A percentile compares a stretch with the other conserved stretches of the same genome.
phyloP scores from a whole-genome alignment of 64 coral and sea anemone genomes.

The Hydrozoanthus tunicans region DNA sequence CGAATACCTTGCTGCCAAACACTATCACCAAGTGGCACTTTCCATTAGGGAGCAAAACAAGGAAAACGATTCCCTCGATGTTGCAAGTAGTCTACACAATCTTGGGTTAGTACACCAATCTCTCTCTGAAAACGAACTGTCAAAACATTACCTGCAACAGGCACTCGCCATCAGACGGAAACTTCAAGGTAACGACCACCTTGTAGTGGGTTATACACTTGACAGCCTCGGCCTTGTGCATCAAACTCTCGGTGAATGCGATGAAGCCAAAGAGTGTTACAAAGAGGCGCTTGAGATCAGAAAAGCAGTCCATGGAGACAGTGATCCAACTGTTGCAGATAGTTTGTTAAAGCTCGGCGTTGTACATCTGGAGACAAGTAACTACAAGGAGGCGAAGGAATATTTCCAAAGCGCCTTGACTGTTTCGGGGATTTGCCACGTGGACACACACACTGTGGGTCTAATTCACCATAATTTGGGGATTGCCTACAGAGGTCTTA shows the following conservation, averaged over 20 bases:
- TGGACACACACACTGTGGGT: slow-evolving; percentile 3
- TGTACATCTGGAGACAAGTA: slow-evolving; percentile 29
- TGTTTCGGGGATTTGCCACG: neutral
- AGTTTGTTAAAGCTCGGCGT: slow-evolving; percentile 51
- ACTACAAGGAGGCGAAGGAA: slow-evolving; percentile 21
- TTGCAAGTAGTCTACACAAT: slow-evolving; percentile 51
- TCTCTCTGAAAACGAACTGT: slow-evolving; percentile 2
- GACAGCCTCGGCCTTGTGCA: slow-evolving; percentile 34
- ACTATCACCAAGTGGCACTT: slow-evolving; percentile 32
- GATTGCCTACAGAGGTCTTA: neutral
- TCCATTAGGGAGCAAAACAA: slow-evolving; percentile 15
- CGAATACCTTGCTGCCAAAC: slow-evolving; percentile 23
- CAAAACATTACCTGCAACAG: slow-evolving; percentile 4
- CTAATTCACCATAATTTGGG: slow-evolving; percentile 48
- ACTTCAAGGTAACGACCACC: slow-evolving; percentile 16
- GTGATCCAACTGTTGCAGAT: slow-evolving; percentile 29
- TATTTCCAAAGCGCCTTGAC: slow-evolving; percentile 9
- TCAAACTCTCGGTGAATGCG: slow-evolving; percentile 39
- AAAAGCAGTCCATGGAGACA: slow-evolving; percentile 15
- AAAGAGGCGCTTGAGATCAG: slow-evolving; percentile 48
- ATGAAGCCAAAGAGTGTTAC: slow-evolving; percentile 12
- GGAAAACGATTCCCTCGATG: neutral
- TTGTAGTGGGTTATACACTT: slow-evolving; percentile 17
- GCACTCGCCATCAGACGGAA: slow-evolving; percentile 13
- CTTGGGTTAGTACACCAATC: slow-evolving; percentile 38